Conservation (phyloP, 2,888 invertebrate species). For the Iselma pallidipennis region DNA sequence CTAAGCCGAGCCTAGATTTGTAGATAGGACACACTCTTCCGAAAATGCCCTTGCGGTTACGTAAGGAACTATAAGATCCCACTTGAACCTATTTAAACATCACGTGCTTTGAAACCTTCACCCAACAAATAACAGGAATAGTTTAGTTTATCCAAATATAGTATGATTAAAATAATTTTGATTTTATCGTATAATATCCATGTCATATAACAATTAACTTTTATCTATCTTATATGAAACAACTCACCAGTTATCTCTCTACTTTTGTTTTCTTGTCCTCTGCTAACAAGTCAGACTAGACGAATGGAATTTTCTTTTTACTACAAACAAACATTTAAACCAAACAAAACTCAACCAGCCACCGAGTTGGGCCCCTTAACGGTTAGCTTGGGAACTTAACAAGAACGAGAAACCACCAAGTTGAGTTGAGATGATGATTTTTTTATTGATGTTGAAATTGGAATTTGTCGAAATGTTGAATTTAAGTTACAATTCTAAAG, state of each 20-base stretch:
- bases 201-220: neutral
- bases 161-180: constrained; percentile 15
- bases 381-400: neutral
- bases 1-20: constrained; percentile 48
- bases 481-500: neutral
- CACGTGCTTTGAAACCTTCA: constrained; percentile 25
- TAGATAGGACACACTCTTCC: constrained; percentile 49
- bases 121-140: constrained; percentile 17
- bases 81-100: constrained; percentile 29
- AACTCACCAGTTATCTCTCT: neutral
- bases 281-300: neutral
- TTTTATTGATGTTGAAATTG: neutral
- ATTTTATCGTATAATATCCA: constrained; percentile 10
- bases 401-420: neutral
- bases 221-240: neutral
- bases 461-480: neutral
- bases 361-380: neutral
- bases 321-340: neutral
- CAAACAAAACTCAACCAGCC: neutral
- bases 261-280: neutral
- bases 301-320: neutral
- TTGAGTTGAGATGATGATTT: neutral
- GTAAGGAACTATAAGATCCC: constrained; percentile 26
- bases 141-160: constrained; percentile 11
- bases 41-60: constrained; percentile 29